These are phyloP conservation scores for Calameuta filiformis DNA, from an alignment of 2,888 invertebrate genomes.

Conservation along the genomic window DNA sequence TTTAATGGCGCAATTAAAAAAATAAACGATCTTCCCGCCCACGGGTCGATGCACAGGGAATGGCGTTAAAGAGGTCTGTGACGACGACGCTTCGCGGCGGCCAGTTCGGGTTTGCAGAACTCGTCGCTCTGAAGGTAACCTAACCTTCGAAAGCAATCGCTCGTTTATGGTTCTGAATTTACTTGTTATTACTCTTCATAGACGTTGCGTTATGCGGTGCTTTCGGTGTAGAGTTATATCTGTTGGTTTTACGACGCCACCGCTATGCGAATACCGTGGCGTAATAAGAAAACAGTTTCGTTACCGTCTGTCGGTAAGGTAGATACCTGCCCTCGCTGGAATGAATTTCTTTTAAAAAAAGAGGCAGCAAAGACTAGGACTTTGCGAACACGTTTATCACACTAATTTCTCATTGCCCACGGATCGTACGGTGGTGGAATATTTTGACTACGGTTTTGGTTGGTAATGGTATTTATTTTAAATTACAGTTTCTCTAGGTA, in stretches of 20 bases:
- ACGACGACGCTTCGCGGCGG: constrained; percentile 90
- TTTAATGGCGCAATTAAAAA: constrained; percentile 43
- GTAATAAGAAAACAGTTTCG: too few species aligned
- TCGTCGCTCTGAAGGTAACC: constrained; percentile 95
- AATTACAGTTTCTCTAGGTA: constrained; percentile 54
- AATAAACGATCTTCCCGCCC: constrained; percentile 60
- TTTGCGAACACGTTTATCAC: neutral
- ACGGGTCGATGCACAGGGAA: constrained; percentile 67
- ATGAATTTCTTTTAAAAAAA: neutral
- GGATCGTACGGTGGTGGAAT: too few species aligned
- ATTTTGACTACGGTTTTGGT: constrained; percentile 15
- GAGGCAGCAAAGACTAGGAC: neutral
- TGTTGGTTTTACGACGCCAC: constrained; percentile 27
- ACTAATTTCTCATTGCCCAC: too few species aligned
- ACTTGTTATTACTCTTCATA: constrained; percentile 30
- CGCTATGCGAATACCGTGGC: neutral
- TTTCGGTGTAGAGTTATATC: constrained; percentile 60
- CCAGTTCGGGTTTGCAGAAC: constrained; percentile 91
- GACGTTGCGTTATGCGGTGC: constrained; percentile 59
- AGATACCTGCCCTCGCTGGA: neutral
- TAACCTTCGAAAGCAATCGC: constrained; percentile 36
- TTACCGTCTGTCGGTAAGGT: neutral
- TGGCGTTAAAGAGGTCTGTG: constrained; percentile 94
- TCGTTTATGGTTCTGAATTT: constrained; percentile 16
- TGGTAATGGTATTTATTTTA: constrained; percentile 33